Evolutionary conservation across 2,113 vertebrate species (phyloP), one percentile per base, ranked within the genome.

Genomic region (Brachypodius melanocephalos): DNA sequence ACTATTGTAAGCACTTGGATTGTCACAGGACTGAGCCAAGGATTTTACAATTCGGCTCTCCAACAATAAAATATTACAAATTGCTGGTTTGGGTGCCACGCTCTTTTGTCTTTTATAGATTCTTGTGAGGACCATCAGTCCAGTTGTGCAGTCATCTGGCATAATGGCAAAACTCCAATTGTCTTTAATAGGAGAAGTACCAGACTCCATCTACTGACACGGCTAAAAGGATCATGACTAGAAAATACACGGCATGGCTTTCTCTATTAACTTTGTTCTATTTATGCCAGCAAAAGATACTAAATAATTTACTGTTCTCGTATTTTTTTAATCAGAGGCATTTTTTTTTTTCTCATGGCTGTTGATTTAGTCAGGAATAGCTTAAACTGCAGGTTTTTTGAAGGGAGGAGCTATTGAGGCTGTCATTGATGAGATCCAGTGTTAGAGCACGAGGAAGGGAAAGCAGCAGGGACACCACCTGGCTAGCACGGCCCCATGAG

Each of bases 111-210:
- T 85, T 85, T 82, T 48, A 72, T 17, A 84, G 28, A 59, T 71
- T 90, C 51, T 81, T 74, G 48, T 72, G 26, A 93, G 71, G 74
- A 84, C 36, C 73, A 61, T 7, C 52, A 57, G 48, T 84, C 25
- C 38, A 71, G 48, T 45, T 65, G 42, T 38, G 52, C 61, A 54
- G 36, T 65, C 89, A 74, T 66, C 82, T 59, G 57, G 86, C 45
- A 69, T 76, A 87, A 85, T 69, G 95, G 65, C 83, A 88, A 85
- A 95, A 49, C 20, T 81, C 67, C 79, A 85, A 36, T 74, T 92
- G 67, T 79, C 89, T 87, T 95, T 94, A 94, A 94, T 48, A 94
- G 88, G 69, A 93, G 72, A 93, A 88, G 69, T 49, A 85, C 57
- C 45, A 85, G 62, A 42, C 73, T 86, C 76, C 87, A 54, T 43